Conservation (phyloP, 1,140 invertebrate species). For the Diploscapter pachys region DNA sequence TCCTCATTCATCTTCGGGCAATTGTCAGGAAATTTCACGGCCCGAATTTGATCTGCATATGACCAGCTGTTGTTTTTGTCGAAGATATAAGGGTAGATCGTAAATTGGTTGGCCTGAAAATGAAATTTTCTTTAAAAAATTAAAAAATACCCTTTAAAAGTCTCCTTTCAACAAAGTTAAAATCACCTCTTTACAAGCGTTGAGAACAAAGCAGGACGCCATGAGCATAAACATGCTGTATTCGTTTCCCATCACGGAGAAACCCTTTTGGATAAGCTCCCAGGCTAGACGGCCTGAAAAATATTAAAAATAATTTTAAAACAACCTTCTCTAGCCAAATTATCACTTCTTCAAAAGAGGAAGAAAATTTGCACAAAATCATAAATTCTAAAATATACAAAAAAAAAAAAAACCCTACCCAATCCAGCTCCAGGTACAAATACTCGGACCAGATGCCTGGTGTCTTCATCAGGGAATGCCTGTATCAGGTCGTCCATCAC, state of each 20-base stretch:
- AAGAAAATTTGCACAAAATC: too few species aligned
- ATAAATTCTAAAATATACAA: too few species aligned
- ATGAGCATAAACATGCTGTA: constrained; percentile 27
- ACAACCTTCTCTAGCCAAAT: too few species aligned
- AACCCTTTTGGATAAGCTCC: constrained; percentile 21
- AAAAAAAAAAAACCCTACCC: neutral
- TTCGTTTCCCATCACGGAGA: constrained; percentile 28
- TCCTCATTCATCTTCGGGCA: constrained; percentile 6
- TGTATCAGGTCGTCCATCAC: constrained; percentile 12
- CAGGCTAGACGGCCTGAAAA: constrained; percentile 9
- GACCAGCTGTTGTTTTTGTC: constrained; percentile 31
- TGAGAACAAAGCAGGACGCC: constrained; percentile 18
- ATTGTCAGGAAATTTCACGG: constrained; percentile 19
- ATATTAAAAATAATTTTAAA: neutral
- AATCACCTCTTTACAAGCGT: constrained; percentile 15
- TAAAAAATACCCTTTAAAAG: neutral
- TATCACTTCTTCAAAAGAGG: too few species aligned
- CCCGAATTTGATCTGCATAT: constrained; percentile 13
- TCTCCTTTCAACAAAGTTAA: too few species aligned
- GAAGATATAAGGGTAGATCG: constrained; percentile 24
- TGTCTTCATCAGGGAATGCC: neutral
- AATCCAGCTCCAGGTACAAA: constrained; percentile 23
- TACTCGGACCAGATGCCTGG: constrained; percentile 7
- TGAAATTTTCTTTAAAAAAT: neutral
- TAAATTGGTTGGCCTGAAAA: constrained; percentile 24